These are phyloP conservation scores for Cepphus grylle DNA, from an alignment of 2,113 vertebrate species.

Conservation along the genomic window DNA sequence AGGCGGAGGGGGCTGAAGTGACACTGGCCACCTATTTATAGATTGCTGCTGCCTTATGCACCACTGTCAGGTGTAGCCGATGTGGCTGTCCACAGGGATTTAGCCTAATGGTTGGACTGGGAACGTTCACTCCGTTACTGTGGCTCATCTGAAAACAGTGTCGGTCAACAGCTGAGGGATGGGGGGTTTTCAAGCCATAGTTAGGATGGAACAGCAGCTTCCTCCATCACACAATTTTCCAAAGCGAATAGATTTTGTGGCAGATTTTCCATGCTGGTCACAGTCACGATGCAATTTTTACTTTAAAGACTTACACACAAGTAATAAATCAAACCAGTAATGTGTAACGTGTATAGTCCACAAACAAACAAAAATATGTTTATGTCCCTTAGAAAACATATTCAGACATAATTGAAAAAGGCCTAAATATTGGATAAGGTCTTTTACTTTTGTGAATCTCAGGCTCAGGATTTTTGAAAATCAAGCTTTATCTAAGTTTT, in stretches of 20 bases:
- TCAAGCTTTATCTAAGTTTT: not conserved
- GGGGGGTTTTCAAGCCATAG: not conserved
- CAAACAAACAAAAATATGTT: not conserved
- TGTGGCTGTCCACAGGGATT: not conserved
- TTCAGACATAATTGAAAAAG: not conserved
- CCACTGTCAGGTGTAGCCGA: not conserved
- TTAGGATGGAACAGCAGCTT: not conserved
- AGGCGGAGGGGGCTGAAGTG: not conserved
- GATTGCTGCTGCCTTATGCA: not conserved
- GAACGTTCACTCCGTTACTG: not conserved
- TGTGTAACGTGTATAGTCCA: not conserved
- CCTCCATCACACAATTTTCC: not conserved
- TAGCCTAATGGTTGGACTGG: not conserved
- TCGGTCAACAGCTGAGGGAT: not conserved
- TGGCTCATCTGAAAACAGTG: not conserved
- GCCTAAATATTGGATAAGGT: not conserved
- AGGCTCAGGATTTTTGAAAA: not conserved
- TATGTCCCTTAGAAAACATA: not conserved
- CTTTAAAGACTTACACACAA: not conserved
- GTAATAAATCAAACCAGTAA: not conserved
- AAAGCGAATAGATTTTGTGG: not conserved
- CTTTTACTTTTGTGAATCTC: not conserved
- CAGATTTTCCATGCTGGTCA: not conserved
- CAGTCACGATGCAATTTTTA: not conserved
- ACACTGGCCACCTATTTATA: not conserved